Evolutionary conservation across 53 echinoderm and acorn worm species (phyloP).

Genomic region (Pentamera pediparva): DNA sequence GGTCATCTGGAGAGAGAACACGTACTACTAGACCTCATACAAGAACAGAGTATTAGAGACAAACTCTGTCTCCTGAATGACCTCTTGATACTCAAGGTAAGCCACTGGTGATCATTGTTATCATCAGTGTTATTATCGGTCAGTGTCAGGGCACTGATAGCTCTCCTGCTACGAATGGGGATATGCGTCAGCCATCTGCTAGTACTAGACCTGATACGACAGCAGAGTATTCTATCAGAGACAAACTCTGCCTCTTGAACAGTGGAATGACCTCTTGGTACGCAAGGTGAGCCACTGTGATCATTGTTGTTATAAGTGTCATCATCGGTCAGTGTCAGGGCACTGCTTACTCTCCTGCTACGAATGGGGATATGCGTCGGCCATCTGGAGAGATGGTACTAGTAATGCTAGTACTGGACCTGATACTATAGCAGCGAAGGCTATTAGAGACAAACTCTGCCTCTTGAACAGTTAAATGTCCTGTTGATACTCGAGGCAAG

Average conservation of each 20-base stretch:
- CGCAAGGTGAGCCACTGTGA: slow-evolving; percentile 56
- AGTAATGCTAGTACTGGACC: slow-evolving; percentile 44
- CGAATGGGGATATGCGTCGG: slow-evolving; percentile 85
- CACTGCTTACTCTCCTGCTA: slow-evolving; percentile 68
- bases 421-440: slow-evolving; percentile 54
- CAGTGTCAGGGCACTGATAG: slow-evolving; percentile 45
- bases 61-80: slow-evolving; percentile 89
- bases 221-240: slow-evolving; percentile 53
- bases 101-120: background rate
- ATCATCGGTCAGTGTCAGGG: slow-evolving; percentile 41
- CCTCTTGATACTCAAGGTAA: slow-evolving; percentile 88
- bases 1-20: slow-evolving; percentile 94
- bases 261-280: slow-evolving; percentile 65
- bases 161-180: slow-evolving; percentile 83
- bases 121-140: background rate
- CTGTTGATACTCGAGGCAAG: slow-evolving; percentile 85
- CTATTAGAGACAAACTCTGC: slow-evolving; percentile 72
- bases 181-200: slow-evolving; percentile 75
- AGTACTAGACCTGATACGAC: slow-evolving; percentile 60
- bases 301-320: background rate
- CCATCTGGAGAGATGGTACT: slow-evolving; percentile 83
- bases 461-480: slow-evolving; percentile 60
- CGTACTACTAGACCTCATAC: slow-evolving; percentile 59
- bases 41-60: slow-evolving; percentile 68
- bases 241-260: slow-evolving; percentile 76